A percentile compares a stretch with the other conserved stretches of the same genome.
These are phyloP conservation scores for Melipona beecheii DNA, from an alignment of 2,888 invertebrate genomes.

Conservation along the genomic window DNA sequence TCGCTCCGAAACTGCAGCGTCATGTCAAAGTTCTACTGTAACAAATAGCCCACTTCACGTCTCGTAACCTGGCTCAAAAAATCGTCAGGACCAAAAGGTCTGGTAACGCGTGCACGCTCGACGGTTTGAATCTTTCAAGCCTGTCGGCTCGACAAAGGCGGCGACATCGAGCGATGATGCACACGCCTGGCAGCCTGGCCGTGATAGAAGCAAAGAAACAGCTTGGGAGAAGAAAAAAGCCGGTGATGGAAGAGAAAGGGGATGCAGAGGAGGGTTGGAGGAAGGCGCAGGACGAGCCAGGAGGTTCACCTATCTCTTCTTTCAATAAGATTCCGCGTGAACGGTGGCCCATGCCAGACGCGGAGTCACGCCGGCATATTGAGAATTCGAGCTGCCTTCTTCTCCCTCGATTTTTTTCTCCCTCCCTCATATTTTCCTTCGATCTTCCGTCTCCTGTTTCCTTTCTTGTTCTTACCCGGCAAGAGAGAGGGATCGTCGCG, in stretches of 20 bases:
- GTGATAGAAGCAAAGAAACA: not conserved
- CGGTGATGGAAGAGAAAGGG: conserved; percentile 6
- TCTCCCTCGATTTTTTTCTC: not conserved
- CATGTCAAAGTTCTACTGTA: not conserved
- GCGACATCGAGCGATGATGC: conserved; percentile 38
- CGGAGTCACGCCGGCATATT: conserved; percentile 72
- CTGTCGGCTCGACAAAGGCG: conserved; percentile 45
- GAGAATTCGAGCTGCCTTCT: conserved; percentile 68
- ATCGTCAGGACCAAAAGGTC: not conserved
- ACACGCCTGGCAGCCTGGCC: conserved; percentile 20
- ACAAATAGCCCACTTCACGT: not conserved
- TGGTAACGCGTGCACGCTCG: conserved; percentile 45
- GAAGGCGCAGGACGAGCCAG: conserved; percentile 28
- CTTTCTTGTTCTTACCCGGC: not conserved
- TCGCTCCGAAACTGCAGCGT: not conserved
- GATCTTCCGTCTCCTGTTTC: not conserved
- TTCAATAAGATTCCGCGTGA: conserved; percentile 77
- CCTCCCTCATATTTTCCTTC: too few species aligned
- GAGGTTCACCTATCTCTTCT: conserved; percentile 68
- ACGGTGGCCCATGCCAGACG: conserved; percentile 71
- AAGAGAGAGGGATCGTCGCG: conserved; percentile 20
- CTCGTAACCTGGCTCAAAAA: not conserved
- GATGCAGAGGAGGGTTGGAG: not conserved
- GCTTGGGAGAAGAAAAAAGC: conserved; percentile 42
- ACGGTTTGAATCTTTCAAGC: conserved; percentile 68